These are phyloP conservation scores for Hassar affinis DNA, from an alignment of 2,113 vertebrate genomes.

Conservation along the genomic window DNA sequence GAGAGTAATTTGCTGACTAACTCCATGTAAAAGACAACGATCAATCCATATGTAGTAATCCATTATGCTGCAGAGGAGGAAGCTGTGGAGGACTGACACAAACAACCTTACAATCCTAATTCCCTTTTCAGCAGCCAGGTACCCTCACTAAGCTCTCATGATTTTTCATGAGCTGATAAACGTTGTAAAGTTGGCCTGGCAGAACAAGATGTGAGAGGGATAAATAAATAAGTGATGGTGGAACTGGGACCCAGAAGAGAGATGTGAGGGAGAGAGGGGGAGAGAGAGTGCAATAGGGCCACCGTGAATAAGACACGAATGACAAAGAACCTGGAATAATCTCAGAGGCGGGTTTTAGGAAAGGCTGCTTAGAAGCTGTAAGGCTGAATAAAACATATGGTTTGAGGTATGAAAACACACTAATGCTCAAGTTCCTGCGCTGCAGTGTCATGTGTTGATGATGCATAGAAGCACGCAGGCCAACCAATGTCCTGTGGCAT, in stretches of 20 bases:
- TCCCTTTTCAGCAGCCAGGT: conserved; percentile 19
- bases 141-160: conserved; percentile 50
- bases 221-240: conserved; percentile 41
- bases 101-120: conserved; percentile 4
- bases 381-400: conserved; percentile 54
- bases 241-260: conserved; percentile 6
- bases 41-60: conserved; percentile 11
- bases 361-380: conserved; percentile 21
- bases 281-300: conserved; percentile 40
- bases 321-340: conserved; percentile 56
- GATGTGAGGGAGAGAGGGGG: conserved; percentile 44
- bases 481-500: conserved; percentile 14
- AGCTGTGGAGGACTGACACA: not conserved
- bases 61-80: conserved; percentile 11
- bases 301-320: conserved; percentile 60
- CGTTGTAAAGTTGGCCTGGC: conserved; percentile 44
- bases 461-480: conserved; percentile 16
- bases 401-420: conserved; percentile 8
- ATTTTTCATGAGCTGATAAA: conserved; percentile 49
- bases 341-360: conserved; percentile 18
- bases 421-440: not conserved
- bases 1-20: conserved; percentile 30
- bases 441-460: not conserved
- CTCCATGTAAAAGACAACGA: conserved; percentile 23
- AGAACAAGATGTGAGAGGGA: conserved; percentile 49